Evolutionary conservation across 64 coral and sea anemone species (phyloP).

Genomic region (Montipora efflorescens): DNA sequence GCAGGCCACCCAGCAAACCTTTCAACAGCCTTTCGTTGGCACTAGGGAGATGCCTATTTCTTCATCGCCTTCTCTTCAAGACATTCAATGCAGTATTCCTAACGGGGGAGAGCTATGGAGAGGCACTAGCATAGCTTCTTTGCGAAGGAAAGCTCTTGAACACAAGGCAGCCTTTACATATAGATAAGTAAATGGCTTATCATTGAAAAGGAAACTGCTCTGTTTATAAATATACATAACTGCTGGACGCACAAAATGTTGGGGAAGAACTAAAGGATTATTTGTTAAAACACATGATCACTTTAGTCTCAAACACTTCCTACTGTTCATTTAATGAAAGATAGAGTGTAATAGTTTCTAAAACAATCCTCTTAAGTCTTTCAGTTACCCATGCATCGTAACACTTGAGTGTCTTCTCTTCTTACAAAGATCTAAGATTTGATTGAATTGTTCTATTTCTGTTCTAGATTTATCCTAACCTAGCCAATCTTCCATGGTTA

Average conservation of each 20-base stretch:
- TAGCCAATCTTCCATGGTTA: no score
- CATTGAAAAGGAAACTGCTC: neutral
- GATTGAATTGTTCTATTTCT: no score
- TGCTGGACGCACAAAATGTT: neutral
- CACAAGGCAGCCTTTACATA: constrained; percentile 85
- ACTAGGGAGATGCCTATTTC: constrained; percentile 98
- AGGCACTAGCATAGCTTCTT: constrained; percentile 88
- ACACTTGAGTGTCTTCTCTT: neutral
- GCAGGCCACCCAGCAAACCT: constrained; percentile 77
- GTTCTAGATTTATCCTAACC: no score
- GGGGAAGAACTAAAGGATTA: neutral
- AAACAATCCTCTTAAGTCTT: neutral
- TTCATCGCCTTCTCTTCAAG: constrained; percentile 97
- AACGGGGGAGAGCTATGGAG: constrained; percentile 98
- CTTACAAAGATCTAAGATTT: neutral
- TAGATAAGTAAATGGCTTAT: constrained; percentile 43
- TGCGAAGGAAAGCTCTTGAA: constrained; percentile 97
- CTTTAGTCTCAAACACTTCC: neutral
- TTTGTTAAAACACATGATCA: no score
- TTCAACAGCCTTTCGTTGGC: constrained; percentile 78
- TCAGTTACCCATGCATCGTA: neutral
- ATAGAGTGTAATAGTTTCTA: neutral
- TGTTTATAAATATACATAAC: neutral
- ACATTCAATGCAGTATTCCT: constrained; percentile 95
- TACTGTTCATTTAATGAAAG: neutral